Conservation (phyloP, 2,797 vertebrate genomes). For the Sylvilagus floridanus region DNA sequence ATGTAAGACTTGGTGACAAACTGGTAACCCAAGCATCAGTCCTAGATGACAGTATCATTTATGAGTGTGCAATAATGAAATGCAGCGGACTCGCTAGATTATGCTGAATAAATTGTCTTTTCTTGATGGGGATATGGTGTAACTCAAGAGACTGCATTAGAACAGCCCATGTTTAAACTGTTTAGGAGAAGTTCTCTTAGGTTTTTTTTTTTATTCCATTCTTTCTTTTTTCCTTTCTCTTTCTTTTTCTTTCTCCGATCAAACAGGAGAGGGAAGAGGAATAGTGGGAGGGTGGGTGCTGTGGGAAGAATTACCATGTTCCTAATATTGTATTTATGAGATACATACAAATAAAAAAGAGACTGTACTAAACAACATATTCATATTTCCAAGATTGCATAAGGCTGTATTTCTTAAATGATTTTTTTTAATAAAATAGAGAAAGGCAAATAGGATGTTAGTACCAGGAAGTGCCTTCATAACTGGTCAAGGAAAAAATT, state of each 20-base stretch:
- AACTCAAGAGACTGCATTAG: background rate
- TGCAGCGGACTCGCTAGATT: background rate
- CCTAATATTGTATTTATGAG: too few relatives aligned
- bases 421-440: constrained; percentile 13
- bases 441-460: background rate
- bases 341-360: too few relatives aligned
- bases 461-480: background rate
- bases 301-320: too few relatives aligned
- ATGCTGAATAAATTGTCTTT: background rate
- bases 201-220: too few relatives aligned
- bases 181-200: too few relatives aligned
- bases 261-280: too few relatives aligned
- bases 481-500: background rate
- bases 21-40: background rate
- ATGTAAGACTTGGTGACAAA: background rate
- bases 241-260: too few relatives aligned
- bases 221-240: too few relatives aligned
- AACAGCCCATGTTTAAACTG: too few relatives aligned
- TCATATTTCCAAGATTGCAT: background rate
- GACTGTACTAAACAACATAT: background rate
- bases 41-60: background rate
- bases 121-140: background rate
- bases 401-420: background rate
- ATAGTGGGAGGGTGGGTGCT: too few relatives aligned
- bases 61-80: background rate